Conservation (phyloP, 2,113 vertebrate species). For the Zapornia atra region DNA sequence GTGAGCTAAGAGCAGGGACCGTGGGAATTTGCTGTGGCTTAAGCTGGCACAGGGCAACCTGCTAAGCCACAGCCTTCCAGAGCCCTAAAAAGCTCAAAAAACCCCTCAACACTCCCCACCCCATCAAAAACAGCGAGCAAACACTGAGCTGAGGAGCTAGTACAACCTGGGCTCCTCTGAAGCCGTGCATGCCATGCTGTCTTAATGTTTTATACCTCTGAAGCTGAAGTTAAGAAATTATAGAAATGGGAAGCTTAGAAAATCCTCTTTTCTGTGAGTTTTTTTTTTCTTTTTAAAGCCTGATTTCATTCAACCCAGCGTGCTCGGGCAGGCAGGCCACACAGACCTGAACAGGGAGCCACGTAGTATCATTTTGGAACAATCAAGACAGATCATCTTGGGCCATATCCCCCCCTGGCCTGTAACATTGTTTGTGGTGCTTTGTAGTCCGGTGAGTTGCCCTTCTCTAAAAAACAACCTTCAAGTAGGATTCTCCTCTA, state of each 20-base stretch:
- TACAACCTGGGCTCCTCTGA: neutral
- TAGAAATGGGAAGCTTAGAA: neutral
- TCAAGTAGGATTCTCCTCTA: conserved; percentile 6
- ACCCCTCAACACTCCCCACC: too few species aligned
- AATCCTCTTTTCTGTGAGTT: neutral
- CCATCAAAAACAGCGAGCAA: neutral
- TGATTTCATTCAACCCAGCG: neutral
- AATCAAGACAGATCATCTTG: neutral
- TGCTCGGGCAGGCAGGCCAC: neutral
- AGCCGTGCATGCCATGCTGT: neutral
- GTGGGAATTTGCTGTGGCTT: conserved; percentile 20
- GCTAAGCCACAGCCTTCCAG: neutral
- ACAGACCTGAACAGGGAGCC: neutral
- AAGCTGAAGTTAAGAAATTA: conserved; percentile 4
- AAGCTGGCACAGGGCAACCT: neutral
- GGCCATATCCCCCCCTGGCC: neutral
- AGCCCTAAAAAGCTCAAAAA: neutral
- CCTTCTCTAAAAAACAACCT: conserved; percentile 11
- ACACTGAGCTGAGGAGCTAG: neutral
- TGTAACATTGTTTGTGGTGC: neutral
- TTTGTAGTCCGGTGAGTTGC: neutral
- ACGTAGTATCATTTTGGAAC: neutral
- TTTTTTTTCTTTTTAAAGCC: neutral
- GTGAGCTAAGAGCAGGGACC: neutral
- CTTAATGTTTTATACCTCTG: neutral